A percentile compares a stretch with the other conserved stretches of the same genome.
Conservation (phyloP, 2,113 vertebrate genomes). For the Etheostoma spectabile region DNA sequence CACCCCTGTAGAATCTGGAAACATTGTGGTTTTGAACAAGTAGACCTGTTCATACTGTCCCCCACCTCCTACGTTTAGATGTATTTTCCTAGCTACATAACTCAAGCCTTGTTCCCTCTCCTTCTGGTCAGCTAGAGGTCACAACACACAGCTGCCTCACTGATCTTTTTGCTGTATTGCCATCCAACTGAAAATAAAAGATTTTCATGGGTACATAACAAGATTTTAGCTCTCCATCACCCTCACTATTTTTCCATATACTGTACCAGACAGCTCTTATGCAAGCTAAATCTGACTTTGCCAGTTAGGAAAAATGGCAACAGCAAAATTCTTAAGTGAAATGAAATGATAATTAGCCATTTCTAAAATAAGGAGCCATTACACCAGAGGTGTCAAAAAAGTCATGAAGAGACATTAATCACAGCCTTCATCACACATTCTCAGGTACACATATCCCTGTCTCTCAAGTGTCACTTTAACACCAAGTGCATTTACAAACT, state of each 20-base stretch:
- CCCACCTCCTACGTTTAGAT: conserved; percentile 47
- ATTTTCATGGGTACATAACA: conserved; percentile 46
- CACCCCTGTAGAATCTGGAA: conserved; percentile 63
- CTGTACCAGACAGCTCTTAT: conserved; percentile 69
- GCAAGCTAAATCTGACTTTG: conserved; percentile 85
- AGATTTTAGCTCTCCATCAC: conserved; percentile 35
- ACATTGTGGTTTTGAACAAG: conserved; percentile 71
- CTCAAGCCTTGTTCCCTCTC: conserved; percentile 72
- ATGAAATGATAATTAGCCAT: conserved; percentile 94
- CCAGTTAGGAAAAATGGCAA: conserved; percentile 74
- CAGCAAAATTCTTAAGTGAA: conserved; percentile 87
- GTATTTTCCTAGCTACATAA: conserved; percentile 64
- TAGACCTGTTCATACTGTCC: conserved; percentile 53
- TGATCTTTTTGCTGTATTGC: conserved; percentile 68
- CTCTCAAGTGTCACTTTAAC: conserved; percentile 89
- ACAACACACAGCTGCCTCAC: conserved; percentile 58
- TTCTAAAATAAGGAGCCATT: conserved; percentile 89
- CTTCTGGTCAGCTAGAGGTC: conserved; percentile 78
- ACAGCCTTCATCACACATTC: conserved; percentile 80
- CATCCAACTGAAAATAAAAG: conserved; percentile 67
- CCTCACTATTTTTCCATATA: conserved; percentile 76
- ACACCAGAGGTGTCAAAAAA: conserved; percentile 89
- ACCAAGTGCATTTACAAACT: conserved; percentile 89
- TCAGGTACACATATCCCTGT: conserved; percentile 63
- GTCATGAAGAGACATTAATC: conserved; percentile 93